Percentiles rank a stretch among this genome's conserved stretches.
Conservation (phyloP, 2,888 invertebrate genomes). For the Cyaniris semiargus region DNA sequence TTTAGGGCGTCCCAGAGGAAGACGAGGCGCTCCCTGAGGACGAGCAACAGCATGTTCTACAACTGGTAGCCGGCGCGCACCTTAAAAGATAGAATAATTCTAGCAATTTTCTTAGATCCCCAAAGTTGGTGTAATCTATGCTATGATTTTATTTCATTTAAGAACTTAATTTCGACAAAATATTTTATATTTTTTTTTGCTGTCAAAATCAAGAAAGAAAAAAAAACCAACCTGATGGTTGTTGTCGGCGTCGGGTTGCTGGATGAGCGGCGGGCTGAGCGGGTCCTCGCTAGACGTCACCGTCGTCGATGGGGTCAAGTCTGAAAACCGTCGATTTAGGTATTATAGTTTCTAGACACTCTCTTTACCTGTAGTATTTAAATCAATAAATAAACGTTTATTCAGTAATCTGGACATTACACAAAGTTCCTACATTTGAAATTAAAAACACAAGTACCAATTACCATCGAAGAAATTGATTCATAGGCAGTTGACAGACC, state of each 20-base stretch:
- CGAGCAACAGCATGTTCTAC: slow-evolving; percentile 60
- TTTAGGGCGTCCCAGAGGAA: slow-evolving; percentile 46
- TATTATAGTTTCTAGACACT: slow-evolving; percentile 44
- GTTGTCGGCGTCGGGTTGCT: slow-evolving; percentile 55
- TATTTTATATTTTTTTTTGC: no score
- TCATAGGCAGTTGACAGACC: no score
- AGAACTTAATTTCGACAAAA: no score
- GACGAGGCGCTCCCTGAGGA: slow-evolving; percentile 48
- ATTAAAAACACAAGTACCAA: no score
- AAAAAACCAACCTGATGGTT: slow-evolving; percentile 49
- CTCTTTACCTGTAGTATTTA: no score
- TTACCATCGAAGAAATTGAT: no score
- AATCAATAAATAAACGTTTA: no score
- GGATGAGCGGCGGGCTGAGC: slow-evolving; percentile 64
- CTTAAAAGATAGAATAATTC: slow-evolving; percentile 39
- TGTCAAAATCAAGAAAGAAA: background rate
- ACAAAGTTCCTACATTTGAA: no score
- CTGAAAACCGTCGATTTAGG: slow-evolving; percentile 66
- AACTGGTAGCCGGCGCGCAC: slow-evolving; percentile 61
- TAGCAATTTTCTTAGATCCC: no score
- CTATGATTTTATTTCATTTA: no score
- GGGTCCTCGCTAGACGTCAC: slow-evolving; percentile 68
- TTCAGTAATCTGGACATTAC: no score
- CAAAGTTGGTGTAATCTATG: no score
- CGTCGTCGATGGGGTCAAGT: slow-evolving; percentile 65